Evolutionary conservation across 2,888 invertebrate species (phyloP).

Genomic region (Agriopis aurantiaria): DNA sequence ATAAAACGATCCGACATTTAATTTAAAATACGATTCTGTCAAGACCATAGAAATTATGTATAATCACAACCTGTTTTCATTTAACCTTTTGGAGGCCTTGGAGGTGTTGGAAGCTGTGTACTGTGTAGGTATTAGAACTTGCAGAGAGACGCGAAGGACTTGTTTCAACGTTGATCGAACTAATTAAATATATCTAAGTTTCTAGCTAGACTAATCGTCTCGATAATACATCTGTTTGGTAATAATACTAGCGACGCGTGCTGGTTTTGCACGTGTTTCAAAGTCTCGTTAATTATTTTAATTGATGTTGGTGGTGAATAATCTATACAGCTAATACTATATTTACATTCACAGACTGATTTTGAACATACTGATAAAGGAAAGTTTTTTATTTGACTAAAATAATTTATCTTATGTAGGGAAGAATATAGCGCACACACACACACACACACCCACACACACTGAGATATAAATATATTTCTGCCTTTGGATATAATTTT

Average conservation of each 20-base stretch:
- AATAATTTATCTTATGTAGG: no score
- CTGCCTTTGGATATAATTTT: no score
- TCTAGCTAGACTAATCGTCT: slow-evolving; percentile 12
- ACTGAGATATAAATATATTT: no score
- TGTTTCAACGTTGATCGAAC: neutral
- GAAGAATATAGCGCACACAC: no score
- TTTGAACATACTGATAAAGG: no score
- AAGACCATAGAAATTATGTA: slow-evolving; percentile 17
- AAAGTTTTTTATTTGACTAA: no score
- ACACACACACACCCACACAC: no score
- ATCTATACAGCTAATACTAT: no score
- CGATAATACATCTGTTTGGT: neutral
- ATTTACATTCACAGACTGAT: no score
- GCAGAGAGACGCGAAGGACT: neutral
- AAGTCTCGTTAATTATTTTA: neutral
- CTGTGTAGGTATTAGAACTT: slow-evolving; percentile 7
- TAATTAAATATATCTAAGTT: neutral
- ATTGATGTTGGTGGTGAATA: neutral
- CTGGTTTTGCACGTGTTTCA: neutral
- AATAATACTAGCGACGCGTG: neutral
- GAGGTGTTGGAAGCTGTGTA: slow-evolving; percentile 6
- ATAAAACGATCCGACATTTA: slow-evolving; percentile 1
- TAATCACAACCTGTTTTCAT: slow-evolving; percentile 14
- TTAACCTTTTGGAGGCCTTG: slow-evolving; percentile 32
- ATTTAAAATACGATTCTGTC: slow-evolving; percentile 2